Evolutionary conservation across 1,140 invertebrate species (phyloP).

Genomic region (Phymastichus coffea): DNA sequence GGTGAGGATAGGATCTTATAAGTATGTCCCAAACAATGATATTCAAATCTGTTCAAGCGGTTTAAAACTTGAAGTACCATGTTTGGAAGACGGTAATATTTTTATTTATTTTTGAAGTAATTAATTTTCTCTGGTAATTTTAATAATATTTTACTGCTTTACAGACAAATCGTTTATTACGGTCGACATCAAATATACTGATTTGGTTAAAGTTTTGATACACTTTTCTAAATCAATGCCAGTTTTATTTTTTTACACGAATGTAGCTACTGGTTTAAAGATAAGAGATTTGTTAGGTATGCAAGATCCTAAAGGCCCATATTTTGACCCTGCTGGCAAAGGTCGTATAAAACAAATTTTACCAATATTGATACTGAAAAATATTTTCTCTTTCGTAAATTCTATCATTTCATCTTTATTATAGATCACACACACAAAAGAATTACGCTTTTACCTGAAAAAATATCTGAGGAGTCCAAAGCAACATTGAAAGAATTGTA

Average conservation of each 20-base stretch:
- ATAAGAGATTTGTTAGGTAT: constrained; percentile 69
- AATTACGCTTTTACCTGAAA: constrained; percentile 76
- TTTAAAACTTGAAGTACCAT: constrained; percentile 68
- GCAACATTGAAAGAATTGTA: constrained; percentile 67
- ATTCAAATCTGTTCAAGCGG: constrained; percentile 67
- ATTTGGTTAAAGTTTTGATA: constrained; percentile 71
- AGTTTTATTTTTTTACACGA: constrained; percentile 77
- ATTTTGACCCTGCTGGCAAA: constrained; percentile 64
- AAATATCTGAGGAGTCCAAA: constrained; percentile 66
- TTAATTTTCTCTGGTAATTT: constrained; percentile 7
- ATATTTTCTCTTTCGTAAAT: constrained; percentile 9
- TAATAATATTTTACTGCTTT: constrained; percentile 26
- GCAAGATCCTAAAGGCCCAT: constrained; percentile 53
- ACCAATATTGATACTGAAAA: no score
- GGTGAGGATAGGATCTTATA: constrained; percentile 78
- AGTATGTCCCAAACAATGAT: constrained; percentile 68
- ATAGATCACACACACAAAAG: constrained; percentile 68
- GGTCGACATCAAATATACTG: constrained; percentile 63
- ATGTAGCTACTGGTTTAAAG: constrained; percentile 62
- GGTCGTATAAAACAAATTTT: constrained; percentile 58
- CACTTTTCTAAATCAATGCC: constrained; percentile 73
- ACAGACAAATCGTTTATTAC: constrained; percentile 54
- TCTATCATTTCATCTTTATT: no score
- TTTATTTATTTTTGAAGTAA: constrained; percentile 7
- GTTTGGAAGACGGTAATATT: constrained; percentile 61